Base-by-base conservation (phyloP, 2,113 vertebrate species). In the Alethe diademata region DNA sequence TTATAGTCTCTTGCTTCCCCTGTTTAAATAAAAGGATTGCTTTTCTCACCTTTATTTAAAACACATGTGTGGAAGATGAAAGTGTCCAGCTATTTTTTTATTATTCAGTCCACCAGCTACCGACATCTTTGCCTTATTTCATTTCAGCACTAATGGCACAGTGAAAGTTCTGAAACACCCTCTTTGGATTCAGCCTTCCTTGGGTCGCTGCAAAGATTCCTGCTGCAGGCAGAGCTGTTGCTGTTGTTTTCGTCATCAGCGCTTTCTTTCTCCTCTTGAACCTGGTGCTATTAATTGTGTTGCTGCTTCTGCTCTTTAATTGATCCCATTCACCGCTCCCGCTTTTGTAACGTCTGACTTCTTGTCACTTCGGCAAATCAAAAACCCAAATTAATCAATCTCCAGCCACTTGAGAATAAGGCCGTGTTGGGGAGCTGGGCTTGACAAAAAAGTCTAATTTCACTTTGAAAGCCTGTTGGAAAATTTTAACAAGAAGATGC, bases 401-500 rank as follows among this genome's bases (percentile, higher is more conserved):
- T 96, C 96, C 96, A 94, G 86, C 96, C 86, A 91, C 94, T 92
- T 91, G 93, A 93, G 96, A 97, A 96, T 92, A 96, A 96, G 95
- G 84, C 93, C 45, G 11, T 83, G 3, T 94, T 92, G 90, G 91
- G 92, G 96, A 97, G 95, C 95, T 92, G 86, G 92, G 86, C 70
- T 94, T 87, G 79, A 94, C 96, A 95, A 94, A 96, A 95, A 96
- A 91, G 92, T 96, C 96, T 97, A 96, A 97, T 97, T 97, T 96
- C 94, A 97, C 96, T 97, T 97, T 96, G 96, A 96, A 97, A 96
- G 95, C 91, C 96, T 92, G 96, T 96, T 96, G 96, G 96, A 97
- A 96, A 97, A 97, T 81, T 97, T 96, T 96, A 96, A 96, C 96
- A 94, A 93, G 95, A 97, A 95, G 96, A 96, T 97, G 96, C 96